phyloP scores from a whole-genome alignment of 1,140 invertebrate species.

The Battus philenor region DNA sequence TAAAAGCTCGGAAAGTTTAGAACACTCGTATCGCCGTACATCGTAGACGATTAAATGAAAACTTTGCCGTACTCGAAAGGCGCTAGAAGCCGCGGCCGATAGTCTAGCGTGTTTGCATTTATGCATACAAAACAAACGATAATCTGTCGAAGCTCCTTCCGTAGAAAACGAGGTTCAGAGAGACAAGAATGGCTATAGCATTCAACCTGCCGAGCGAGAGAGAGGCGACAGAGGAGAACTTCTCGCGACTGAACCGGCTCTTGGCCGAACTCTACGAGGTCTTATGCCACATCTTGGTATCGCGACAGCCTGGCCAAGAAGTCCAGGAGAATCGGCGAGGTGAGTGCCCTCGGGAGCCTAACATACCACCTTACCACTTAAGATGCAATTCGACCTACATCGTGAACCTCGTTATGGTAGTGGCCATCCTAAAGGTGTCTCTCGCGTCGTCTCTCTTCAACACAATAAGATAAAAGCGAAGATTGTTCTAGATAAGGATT shows the following conservation, averaged over 20 bases:
- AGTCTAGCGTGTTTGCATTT: slow-evolving; percentile 45
- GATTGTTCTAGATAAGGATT: slow-evolving; percentile 63
- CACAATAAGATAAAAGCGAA: slow-evolving; percentile 70
- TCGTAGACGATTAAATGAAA: too few species aligned
- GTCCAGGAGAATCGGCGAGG: slow-evolving; percentile 64
- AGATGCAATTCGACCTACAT: slow-evolving; percentile 76
- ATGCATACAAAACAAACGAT: slow-evolving; percentile 65
- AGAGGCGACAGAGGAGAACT: slow-evolving; percentile 72
- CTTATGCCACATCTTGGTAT: slow-evolving; percentile 70
- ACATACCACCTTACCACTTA: slow-evolving; percentile 73
- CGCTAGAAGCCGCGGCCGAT: slow-evolving; percentile 24
- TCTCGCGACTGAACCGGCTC: slow-evolving; percentile 72
- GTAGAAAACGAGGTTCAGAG: slow-evolving; percentile 60
- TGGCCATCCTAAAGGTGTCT: slow-evolving; percentile 70
- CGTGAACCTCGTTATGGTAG: slow-evolving; percentile 72
- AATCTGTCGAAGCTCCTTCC: slow-evolving; percentile 59
- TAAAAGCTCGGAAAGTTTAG: background rate
- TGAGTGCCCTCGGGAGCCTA: slow-evolving; percentile 69
- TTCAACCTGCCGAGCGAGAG: slow-evolving; percentile 73
- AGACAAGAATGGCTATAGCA: slow-evolving; percentile 73
- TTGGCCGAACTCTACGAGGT: slow-evolving; percentile 72
- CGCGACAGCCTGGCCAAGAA: slow-evolving; percentile 65
- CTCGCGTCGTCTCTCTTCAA: slow-evolving; percentile 71
- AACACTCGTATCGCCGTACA: slow-evolving; percentile 1
- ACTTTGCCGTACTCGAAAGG: too few species aligned